phyloP scores from a whole-genome alignment of 35 echinoderm and acorn worm genomes.

The Antedon bifida region DNA sequence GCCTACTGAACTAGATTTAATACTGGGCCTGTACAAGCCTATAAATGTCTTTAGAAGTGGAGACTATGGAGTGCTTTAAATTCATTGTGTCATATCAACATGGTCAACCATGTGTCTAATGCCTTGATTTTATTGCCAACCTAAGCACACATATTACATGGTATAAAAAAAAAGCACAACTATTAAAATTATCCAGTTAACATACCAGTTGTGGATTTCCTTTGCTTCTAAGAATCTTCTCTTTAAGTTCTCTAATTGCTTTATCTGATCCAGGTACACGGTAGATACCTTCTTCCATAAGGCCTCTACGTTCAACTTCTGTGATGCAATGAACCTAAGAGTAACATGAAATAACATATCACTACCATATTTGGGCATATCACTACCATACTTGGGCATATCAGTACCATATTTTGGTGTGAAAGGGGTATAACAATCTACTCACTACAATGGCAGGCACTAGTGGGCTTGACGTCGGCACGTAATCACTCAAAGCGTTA shows the following conservation, averaged over 20 bases:
- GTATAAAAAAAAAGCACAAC: neutral
- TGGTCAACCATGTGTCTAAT: no score
- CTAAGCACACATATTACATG: neutral
- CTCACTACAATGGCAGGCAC: constrained; percentile 70
- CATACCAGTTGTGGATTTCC: constrained; percentile 79
- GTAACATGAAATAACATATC: neutral
- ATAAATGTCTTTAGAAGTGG: no score
- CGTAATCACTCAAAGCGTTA: constrained; percentile 32
- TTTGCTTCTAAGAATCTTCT: constrained; percentile 57
- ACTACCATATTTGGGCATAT: no score
- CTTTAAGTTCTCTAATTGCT: constrained; percentile 67
- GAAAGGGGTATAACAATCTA: no score
- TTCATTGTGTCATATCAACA: no score
- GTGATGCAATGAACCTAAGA: constrained; percentile 60
- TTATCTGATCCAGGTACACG: constrained; percentile 70
- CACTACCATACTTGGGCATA: no score
- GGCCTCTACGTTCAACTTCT: constrained; percentile 66
- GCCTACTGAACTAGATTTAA: no score
- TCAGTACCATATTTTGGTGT: no score
- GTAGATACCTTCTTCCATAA: constrained; percentile 85
- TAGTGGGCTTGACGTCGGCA: constrained; percentile 38
- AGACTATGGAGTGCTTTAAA: no score
- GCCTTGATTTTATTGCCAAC: neutral
- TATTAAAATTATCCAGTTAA: neutral
- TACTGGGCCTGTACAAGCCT: no score